Conservation (phyloP, 2,888 invertebrate genomes). For the Cremastobaeus sp. region DNA sequence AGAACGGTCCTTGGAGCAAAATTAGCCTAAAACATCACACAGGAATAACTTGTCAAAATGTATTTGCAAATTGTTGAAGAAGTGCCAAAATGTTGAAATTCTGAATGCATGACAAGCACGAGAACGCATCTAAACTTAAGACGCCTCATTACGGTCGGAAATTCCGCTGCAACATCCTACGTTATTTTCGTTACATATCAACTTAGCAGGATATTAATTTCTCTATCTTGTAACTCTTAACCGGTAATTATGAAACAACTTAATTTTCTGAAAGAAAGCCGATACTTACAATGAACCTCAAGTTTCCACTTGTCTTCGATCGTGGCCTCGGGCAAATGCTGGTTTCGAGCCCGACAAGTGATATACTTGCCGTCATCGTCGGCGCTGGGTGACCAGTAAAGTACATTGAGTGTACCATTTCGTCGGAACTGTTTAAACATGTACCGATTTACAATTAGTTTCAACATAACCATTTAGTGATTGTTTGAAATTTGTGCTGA, state of each 20-base stretch:
- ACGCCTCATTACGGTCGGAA: too few species aligned
- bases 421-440: slow-evolving; percentile 67
- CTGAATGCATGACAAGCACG: too few species aligned
- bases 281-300: slow-evolving; percentile 91
- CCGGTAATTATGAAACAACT: too few species aligned
- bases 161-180: too few species aligned
- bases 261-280: too few species aligned
- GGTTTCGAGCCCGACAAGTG: slow-evolving; percentile 92
- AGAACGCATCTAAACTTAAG: too few species aligned
- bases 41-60: not conserved
- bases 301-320: slow-evolving; percentile 93
- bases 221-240: too few species aligned
- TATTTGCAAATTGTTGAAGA: too few species aligned
- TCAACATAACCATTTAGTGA: slow-evolving; percentile 7
- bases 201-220: too few species aligned
- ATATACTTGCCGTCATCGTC: slow-evolving; percentile 94
- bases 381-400: slow-evolving; percentile 89
- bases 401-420: slow-evolving; percentile 76
- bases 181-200: too few species aligned
- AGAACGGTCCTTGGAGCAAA: too few species aligned
- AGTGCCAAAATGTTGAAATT: too few species aligned
- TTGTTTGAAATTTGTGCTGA: slow-evolving; percentile 13
- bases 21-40: not conserved
- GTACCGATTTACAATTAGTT: slow-evolving; percentile 40
- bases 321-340: slow-evolving; percentile 89